Conservation (phyloP, 2,888 invertebrate genomes). For the Tachina grossa region DNA sequence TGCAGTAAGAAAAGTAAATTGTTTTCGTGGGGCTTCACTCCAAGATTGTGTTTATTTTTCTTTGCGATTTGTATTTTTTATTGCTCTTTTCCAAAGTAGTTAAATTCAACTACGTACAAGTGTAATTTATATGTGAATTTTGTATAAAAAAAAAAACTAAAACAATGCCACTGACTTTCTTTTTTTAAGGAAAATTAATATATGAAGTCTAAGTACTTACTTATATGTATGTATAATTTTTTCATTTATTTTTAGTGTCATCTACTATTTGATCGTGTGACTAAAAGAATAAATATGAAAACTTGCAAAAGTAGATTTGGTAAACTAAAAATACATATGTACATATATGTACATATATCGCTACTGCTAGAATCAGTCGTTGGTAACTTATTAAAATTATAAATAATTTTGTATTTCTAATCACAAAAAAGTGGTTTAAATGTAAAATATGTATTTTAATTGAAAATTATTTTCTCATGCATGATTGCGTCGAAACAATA, state of each 20-base stretch:
- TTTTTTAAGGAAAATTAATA: slow-evolving; percentile 46
- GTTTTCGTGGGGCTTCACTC: slow-evolving; percentile 64
- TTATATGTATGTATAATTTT: neutral
- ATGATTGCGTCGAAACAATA: slow-evolving; percentile 23
- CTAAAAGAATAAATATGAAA: neutral
- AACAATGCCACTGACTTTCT: slow-evolving; percentile 54
- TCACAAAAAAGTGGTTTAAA: neutral
- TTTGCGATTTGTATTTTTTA: slow-evolving; percentile 12
- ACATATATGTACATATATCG: too few species aligned
- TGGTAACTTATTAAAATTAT: too few species aligned
- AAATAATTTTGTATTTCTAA: neutral
- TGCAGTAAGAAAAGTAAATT: slow-evolving; percentile 52
- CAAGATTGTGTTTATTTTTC: slow-evolving; percentile 21
- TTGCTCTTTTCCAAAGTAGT: slow-evolving; percentile 32
- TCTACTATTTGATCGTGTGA: slow-evolving; percentile 28
- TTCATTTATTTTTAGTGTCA: slow-evolving; percentile 13
- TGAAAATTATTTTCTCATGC: slow-evolving; percentile 59
- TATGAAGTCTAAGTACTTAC: slow-evolving; percentile 13
- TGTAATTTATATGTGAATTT: slow-evolving; percentile 59
- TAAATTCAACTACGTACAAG: slow-evolving; percentile 40
- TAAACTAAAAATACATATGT: too few species aligned
- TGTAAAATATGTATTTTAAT: slow-evolving; percentile 45
- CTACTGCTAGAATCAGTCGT: too few species aligned
- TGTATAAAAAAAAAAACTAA: slow-evolving; percentile 42
- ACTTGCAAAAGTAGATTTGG: neutral